phyloP scores from a whole-genome alignment of 2,888 invertebrate species.

The Phortica okadai region DNA sequence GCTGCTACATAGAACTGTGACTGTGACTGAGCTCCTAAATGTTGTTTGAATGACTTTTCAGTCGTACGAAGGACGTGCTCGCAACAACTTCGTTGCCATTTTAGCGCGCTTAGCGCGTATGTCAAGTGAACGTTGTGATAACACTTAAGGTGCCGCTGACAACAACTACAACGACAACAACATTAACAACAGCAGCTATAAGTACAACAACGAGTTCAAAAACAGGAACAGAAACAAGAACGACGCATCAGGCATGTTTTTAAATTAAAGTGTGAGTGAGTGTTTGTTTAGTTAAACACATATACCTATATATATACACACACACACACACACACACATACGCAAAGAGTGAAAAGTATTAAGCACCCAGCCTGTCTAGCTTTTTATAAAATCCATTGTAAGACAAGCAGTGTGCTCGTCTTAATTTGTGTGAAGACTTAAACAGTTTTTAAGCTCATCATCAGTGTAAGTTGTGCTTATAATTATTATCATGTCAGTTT shows the following conservation, averaged over 20 bases:
- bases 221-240: conserved; percentile 24
- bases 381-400: conserved; percentile 33
- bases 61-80: conserved; percentile 63
- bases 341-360: background rate
- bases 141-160: conserved; percentile 4
- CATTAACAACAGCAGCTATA: conserved; percentile 16
- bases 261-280: conserved; percentile 11
- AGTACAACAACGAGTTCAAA: conserved; percentile 18
- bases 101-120: conserved; percentile 21
- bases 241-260: conserved; percentile 4
- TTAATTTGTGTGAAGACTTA: too few species aligned
- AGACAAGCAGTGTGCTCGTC: too few species aligned
- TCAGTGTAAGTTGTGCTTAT: too few species aligned
- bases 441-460: too few species aligned
- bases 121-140: conserved; percentile 40
- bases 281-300: conserved; percentile 35
- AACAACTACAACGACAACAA: conserved; percentile 10
- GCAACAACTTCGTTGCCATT: conserved; percentile 57
- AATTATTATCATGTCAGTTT: too few species aligned
- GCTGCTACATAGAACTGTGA: background rate
- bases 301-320: conserved; percentile 4
- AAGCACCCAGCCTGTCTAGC: conserved; percentile 41
- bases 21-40: background rate
- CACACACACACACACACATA: conserved; percentile 15
- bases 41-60: conserved; percentile 39